Evolutionary conservation across 2,113 vertebrate genomes (phyloP).

Genomic region (Mellivora capensis): DNA sequence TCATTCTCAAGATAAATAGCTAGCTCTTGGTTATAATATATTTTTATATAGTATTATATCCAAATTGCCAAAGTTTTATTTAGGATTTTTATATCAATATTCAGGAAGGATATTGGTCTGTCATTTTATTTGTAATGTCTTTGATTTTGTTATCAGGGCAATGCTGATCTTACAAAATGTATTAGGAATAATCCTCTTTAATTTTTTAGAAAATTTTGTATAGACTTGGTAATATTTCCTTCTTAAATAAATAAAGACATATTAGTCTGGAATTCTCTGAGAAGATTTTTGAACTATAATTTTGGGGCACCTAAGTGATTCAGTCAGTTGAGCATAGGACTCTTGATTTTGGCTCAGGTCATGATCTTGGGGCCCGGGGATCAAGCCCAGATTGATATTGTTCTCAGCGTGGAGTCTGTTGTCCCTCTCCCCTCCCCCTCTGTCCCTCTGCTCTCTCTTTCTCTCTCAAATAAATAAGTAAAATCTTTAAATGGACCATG

Average conservation of each 20-base stretch:
- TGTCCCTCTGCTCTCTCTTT: not conserved
- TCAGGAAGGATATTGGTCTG: not conserved
- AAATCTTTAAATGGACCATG: not conserved
- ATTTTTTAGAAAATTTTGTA: not conserved
- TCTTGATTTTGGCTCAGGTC: not conserved
- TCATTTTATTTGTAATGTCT: not conserved
- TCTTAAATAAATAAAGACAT: not conserved
- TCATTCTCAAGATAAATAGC: not conserved
- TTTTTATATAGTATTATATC: not conserved
- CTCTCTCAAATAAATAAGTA: not conserved
- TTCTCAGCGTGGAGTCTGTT: not conserved
- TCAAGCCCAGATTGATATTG: not conserved
- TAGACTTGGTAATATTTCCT: not conserved
- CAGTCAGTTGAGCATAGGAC: not conserved
- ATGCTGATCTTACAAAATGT: not conserved
- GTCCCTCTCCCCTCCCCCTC: not conserved
- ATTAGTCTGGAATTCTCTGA: not conserved
- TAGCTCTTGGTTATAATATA: not conserved
- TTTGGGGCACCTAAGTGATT: not conserved
- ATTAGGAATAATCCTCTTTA: not conserved
- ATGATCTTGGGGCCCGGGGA: not conserved
- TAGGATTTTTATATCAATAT: not conserved
- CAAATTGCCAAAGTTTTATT: not conserved
- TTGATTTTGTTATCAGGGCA: not conserved
- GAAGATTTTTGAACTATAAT: not conserved